phyloP scores from a whole-genome alignment of 2,113 vertebrate species.

The Erythrocercus mccallii region DNA sequence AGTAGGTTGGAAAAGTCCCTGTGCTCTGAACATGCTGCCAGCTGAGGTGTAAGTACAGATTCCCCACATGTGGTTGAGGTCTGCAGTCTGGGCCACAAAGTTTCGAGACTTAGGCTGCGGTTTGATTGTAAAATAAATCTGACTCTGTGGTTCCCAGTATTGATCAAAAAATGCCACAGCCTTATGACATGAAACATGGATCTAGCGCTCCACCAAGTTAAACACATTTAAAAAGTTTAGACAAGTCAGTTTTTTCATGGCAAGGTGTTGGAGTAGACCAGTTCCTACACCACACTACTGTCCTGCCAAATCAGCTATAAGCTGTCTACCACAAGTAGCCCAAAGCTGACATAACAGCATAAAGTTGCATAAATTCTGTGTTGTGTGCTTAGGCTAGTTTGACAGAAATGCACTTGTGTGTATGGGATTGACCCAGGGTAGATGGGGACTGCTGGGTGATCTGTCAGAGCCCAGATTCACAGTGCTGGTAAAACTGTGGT shows the following conservation, averaged over 20 bases:
- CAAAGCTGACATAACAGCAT: background rate
- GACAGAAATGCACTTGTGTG: background rate
- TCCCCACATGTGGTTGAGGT: background rate
- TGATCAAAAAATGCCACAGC: background rate
- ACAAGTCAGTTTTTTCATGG: background rate
- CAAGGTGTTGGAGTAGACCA: background rate
- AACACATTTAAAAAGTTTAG: background rate
- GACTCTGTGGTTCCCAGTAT: background rate
- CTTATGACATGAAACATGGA: background rate
- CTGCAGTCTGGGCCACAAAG: background rate
- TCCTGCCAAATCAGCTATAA: background rate
- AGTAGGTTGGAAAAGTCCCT: background rate
- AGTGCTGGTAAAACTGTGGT: background rate
- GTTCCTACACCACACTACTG: background rate
- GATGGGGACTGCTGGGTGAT: background rate
- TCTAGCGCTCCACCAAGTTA: background rate
- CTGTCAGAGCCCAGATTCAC: background rate
- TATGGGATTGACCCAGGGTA: background rate
- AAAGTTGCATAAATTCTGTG: background rate
- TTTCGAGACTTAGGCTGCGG: accelerated
- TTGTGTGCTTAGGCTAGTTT: background rate
- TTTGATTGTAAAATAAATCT: conserved; percentile 1
- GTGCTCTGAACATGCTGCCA: background rate
- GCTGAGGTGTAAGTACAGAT: background rate
- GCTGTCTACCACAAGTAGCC: background rate